Conservation (phyloP, 1,140 invertebrate species). For the Drosophila virilis region DNA sequence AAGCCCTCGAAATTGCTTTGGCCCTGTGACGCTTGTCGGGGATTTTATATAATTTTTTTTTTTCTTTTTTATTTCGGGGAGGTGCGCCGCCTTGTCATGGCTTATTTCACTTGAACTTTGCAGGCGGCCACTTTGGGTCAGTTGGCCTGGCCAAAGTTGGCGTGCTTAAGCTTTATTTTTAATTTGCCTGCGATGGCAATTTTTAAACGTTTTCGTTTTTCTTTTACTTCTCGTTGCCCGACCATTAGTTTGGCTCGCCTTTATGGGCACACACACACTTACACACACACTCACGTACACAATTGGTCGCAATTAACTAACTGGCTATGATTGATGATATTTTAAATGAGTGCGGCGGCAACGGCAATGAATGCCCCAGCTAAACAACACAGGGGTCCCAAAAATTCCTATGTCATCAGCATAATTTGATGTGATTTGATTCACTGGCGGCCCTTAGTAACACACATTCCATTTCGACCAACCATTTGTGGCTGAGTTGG, state of each 20-base stretch:
- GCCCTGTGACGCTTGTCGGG: neutral
- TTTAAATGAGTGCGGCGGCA: conserved; percentile 76
- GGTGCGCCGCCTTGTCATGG: conserved; percentile 61
- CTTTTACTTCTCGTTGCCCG: conserved; percentile 26
- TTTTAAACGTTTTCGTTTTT: conserved; percentile 71
- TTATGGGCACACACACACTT: conserved; percentile 34
- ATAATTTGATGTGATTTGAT: conserved; percentile 58
- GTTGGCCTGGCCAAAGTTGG: conserved; percentile 64
- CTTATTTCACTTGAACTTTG: conserved; percentile 79
- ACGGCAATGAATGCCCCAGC: conserved; percentile 37
- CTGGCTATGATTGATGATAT: conserved; percentile 76
- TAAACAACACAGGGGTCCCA: conserved; percentile 27
- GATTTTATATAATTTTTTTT: neutral
- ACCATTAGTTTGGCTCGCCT: conserved; percentile 70
- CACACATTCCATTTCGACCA: conserved; percentile 8
- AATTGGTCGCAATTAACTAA: conserved; percentile 75
- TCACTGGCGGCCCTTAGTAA: conserved; percentile 30
- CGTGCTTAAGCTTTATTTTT: conserved; percentile 78
- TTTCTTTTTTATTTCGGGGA: neutral
- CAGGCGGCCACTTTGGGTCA: conserved; percentile 58
- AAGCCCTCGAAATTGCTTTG: conserved; percentile 49
- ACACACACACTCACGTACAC: conserved; percentile 22
- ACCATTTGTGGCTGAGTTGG: neutral
- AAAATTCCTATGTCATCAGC: conserved; percentile 51
- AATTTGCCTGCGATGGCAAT: conserved; percentile 68